Evolutionary conservation across 2,113 vertebrate genomes (phyloP).

Genomic region (Menura novaehollandiae): DNA sequence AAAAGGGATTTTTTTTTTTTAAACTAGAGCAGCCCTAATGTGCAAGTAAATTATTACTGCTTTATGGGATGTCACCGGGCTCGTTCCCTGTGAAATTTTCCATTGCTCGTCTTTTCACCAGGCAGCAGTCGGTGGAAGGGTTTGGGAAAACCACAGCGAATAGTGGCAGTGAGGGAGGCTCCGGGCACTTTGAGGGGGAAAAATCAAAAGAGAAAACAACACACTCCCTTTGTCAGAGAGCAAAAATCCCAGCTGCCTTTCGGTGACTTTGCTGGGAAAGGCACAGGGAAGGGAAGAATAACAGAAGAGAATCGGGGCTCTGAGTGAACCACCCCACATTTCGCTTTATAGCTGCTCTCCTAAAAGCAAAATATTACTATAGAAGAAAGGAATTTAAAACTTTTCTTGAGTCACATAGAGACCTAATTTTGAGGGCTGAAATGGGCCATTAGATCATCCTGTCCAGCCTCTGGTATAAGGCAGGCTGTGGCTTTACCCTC

Average conservation of each 20-base stretch:
- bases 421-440: background rate
- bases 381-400: slow-evolving; percentile 1
- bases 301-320: background rate
- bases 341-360: background rate
- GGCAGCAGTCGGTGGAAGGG: background rate
- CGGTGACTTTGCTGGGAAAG: background rate
- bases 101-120: background rate
- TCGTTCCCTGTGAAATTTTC: background rate
- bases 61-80: background rate
- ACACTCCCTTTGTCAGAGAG: background rate
- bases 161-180: background rate
- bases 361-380: background rate
- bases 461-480: background rate
- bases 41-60: background rate
- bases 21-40: background rate
- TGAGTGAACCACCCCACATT: background rate
- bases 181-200: background rate
- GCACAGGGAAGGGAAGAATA: background rate
- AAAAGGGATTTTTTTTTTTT: background rate
- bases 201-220: background rate
- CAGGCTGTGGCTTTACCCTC: background rate
- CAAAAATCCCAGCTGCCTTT: background rate
- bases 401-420: background rate
- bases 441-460: background rate
- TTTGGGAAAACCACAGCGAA: background rate